A percentile compares a stretch with the other conserved stretches of the same genome.
Conservation (phyloP, 2,797 vertebrate species). For the Astyanax mexicanus region DNA sequence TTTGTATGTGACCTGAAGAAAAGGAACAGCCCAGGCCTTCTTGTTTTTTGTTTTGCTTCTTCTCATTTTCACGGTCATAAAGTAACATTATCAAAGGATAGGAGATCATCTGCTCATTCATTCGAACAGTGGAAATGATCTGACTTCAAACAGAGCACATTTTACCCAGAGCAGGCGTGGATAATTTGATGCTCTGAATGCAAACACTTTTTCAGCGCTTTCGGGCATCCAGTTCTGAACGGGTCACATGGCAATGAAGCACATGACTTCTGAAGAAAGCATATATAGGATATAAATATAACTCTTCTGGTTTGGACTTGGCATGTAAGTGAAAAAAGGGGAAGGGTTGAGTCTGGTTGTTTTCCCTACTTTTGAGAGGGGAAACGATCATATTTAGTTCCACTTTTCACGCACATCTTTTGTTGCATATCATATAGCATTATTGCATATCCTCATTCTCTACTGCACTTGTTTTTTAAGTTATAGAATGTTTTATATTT, state of each 20-base stretch:
- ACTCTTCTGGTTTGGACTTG: not conserved
- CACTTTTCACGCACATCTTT: not conserved
- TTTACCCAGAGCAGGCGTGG: constrained; percentile 1
- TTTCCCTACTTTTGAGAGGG: constrained; percentile 3
- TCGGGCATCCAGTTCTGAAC: constrained; percentile 6
- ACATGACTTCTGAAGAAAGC: constrained; percentile 50
- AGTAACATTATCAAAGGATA: constrained; percentile 1
- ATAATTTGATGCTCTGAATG: constrained; percentile 2
- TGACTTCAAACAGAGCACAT: not conserved
- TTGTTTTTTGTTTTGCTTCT: not conserved
- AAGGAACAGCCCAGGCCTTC: not conserved
- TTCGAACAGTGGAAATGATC: not conserved
- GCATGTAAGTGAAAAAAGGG: constrained; percentile 32
- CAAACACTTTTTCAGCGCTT: not conserved
- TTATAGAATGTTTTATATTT: too few relatives aligned
- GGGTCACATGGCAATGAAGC: constrained; percentile 28
- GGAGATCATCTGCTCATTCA: constrained; percentile 9
- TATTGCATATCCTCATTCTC: not conserved
- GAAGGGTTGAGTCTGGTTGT: constrained; percentile 15
- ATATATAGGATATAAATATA: constrained; percentile 42
- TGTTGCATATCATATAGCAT: not conserved
- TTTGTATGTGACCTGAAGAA: not conserved
- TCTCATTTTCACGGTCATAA: not conserved
- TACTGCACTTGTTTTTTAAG: not conserved
- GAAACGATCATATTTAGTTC: constrained; percentile 52